Base-by-base conservation (phyloP, 2,888 invertebrate genomes). In the Pyrocoelia pectoralis region DNA sequence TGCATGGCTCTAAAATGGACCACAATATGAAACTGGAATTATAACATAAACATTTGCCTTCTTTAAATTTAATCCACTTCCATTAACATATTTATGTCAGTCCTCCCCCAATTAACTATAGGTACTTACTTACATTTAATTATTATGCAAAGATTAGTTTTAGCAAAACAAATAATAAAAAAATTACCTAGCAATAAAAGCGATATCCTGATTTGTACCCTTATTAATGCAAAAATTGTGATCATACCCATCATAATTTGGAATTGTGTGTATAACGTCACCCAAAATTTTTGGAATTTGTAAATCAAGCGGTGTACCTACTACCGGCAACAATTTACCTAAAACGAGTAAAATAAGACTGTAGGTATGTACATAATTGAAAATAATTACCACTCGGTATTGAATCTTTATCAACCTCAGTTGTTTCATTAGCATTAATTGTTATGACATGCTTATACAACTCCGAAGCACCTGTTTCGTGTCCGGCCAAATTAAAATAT, bases 401-500 rank as follows among this genome's bases (percentile, higher is more conserved):
- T 2, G 88, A 87, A 6, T 89, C 86, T 0, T 85, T 84, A 77
- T 93, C 90, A 0, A 88, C 85, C 1, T 87, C 89, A 0, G 93
- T 92, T 72, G 89, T 92, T 65, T 86, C 85, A 77, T 93, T 90
- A 1, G 93, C 93, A 75, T 91, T 91, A 29, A 96, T 86, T 13
- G 85, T 84, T 40, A 94, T 81, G 18, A 84, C 81, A 77, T 94
- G 94, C 18, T 91, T 89, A 72, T 87, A 86, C 65, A 93, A 78
- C 60, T 86, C 86, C 6, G 83, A 81, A 1, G 85, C 80, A 1
- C 92, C 92, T 10, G 87, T 81, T 75, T 90, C 90, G 82, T 96
- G 94, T n/a, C 97, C 97, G 51, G 90, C 94, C 40, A 98, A 84
- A 82, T 98, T 98, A 81, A 97, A 97, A 79, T 93, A 97, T 1